Conservation (phyloP, 1,140 invertebrate genomes). For the Anastrepha ludens region DNA sequence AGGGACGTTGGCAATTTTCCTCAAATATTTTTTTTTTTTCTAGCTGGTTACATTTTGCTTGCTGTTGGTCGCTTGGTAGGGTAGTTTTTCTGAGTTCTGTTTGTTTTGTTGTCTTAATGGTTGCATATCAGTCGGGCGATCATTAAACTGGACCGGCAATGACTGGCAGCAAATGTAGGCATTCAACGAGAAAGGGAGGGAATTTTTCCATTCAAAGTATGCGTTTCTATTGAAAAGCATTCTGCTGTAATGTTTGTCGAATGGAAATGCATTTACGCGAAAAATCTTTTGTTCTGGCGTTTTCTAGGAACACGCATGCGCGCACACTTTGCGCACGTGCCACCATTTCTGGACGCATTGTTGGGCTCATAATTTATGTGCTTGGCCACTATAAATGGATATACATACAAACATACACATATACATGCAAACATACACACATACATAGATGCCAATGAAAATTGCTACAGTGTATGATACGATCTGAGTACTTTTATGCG, state of each 20-base stretch:
- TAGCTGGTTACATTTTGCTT: too few species aligned
- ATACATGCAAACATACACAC: too few species aligned
- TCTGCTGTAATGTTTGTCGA: conserved; percentile 29
- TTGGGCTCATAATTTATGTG: not conserved
- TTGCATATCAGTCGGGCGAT: conserved; percentile 19
- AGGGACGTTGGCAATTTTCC: not conserved
- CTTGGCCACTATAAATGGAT: not conserved
- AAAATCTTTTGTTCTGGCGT: conserved; percentile 47
- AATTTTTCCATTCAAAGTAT: conserved; percentile 28
- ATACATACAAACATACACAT: too few species aligned
- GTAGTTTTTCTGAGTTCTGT: conserved; percentile 1
- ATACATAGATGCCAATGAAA: not conserved
- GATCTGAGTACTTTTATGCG: not conserved
- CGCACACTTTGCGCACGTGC: conserved; percentile 46
- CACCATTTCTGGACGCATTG: conserved; percentile 6
- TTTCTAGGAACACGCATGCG: conserved; percentile 26
- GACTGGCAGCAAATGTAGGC: not conserved
- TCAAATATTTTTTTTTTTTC: not conserved
- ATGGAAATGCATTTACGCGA: conserved; percentile 38
- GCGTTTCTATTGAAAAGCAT: conserved; percentile 33
- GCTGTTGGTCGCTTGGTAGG: not conserved
- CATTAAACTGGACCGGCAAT: conserved; percentile 23
- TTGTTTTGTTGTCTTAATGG: conserved; percentile 13
- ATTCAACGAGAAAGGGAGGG: not conserved
- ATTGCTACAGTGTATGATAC: not conserved